A percentile compares a stretch with the other conserved stretches of the same genome.
Conservation (phyloP, 2,888 invertebrate genomes). For the Fragum fragum region DNA sequence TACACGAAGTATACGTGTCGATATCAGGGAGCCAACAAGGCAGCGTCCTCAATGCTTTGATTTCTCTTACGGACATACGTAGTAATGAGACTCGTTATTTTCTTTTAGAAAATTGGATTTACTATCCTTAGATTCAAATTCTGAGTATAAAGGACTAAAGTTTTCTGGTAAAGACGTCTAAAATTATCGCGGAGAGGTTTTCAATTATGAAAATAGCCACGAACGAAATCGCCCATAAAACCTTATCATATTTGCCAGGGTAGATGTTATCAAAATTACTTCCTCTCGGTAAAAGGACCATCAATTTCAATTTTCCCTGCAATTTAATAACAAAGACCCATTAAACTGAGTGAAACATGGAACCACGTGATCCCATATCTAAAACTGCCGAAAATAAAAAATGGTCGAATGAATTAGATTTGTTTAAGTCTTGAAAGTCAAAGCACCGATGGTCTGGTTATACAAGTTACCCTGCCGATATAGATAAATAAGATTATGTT, state of each 20-base stretch:
- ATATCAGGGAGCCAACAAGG: no score
- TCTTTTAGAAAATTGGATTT: no score
- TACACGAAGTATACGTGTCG: no score
- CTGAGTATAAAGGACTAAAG: background rate
- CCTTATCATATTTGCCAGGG: constrained; percentile 6
- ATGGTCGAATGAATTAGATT: no score
- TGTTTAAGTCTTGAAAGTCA: no score
- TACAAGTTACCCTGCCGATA: no score
- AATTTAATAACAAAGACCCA: background rate
- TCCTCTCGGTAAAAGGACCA: constrained; percentile 1
- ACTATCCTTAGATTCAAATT: no score
- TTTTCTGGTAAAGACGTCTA: background rate
- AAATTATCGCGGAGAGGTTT: background rate
- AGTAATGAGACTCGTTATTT: no score
- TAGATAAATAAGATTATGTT: no score
- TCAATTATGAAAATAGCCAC: constrained; percentile 3
- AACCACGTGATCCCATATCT: background rate
- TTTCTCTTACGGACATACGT: no score
- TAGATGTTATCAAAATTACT: background rate
- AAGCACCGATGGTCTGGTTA: no score
- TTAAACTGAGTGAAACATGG: constrained; percentile 3
- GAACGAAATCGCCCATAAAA: background rate
- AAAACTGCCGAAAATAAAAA: background rate
- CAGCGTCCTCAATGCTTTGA: no score
- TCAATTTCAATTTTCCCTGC: constrained; percentile 6